These are phyloP conservation scores for Distichodus sexfasciatus DNA, from an alignment of 2,797 vertebrate genomes.

Conservation along the genomic window DNA sequence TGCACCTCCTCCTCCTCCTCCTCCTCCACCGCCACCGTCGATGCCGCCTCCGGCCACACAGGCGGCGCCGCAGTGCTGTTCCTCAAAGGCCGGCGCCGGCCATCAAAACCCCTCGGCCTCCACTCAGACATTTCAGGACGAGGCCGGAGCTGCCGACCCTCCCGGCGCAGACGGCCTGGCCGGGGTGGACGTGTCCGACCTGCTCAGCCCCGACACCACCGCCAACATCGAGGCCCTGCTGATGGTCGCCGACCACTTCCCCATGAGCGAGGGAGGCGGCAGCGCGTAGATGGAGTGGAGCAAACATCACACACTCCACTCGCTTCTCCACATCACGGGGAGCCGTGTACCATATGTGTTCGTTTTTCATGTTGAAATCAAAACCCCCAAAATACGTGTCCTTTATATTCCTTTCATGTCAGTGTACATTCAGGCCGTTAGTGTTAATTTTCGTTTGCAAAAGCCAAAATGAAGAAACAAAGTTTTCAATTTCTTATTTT, in stretches of 20 bases:
- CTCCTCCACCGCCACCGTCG: conserved; percentile 64
- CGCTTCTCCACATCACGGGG: too few species aligned
- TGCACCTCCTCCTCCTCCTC: conserved; percentile 56
- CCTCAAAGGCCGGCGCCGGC: conserved; percentile 60
- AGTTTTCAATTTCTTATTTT: too few species aligned
- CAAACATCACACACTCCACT: conserved; percentile 1
- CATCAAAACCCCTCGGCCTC: conserved; percentile 35
- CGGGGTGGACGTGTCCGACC: conserved; percentile 90
- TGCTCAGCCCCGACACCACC: conserved; percentile 84
- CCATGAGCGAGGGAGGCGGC: conserved; percentile 64
- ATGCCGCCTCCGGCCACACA: conserved; percentile 52
- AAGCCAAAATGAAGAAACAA: too few species aligned
- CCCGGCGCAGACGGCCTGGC: conserved; percentile 79
- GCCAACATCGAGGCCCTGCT: conserved; percentile 88
- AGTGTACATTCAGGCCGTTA: too few species aligned
- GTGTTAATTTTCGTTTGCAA: too few species aligned
- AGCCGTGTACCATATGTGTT: too few species aligned
- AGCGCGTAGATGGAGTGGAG: conserved; percentile 73
- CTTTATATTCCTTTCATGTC: too few species aligned
- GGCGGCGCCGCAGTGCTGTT: conserved; percentile 59
- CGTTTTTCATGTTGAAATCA: too few species aligned
- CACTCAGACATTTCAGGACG: conserved; percentile 60
- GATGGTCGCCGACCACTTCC: conserved; percentile 85
- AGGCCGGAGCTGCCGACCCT: conserved; percentile 51
- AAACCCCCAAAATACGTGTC: too few species aligned